Conservation (phyloP, 2,797 vertebrate species). For the Pseudochirops corinnae region DNA sequence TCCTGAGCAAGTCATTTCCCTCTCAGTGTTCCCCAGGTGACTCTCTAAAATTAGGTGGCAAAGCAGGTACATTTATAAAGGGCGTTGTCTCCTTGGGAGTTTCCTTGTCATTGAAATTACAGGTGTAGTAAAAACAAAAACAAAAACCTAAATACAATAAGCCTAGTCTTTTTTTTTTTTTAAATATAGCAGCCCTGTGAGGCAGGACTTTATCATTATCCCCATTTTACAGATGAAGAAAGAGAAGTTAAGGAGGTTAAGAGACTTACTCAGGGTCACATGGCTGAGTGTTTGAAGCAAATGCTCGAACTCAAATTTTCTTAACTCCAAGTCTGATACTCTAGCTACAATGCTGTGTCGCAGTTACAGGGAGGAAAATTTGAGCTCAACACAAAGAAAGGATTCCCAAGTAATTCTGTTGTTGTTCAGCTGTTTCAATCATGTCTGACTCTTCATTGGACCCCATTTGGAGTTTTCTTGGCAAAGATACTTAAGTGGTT, state of each 20-base stretch:
- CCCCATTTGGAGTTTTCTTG: background rate
- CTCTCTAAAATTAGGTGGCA: background rate
- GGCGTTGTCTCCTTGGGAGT: background rate
- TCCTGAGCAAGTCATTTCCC: background rate
- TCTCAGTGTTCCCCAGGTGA: background rate
- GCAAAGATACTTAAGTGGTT: background rate
- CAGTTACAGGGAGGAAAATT: background rate
- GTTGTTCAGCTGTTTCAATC: background rate
- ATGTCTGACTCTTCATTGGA: background rate
- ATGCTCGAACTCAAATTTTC: background rate
- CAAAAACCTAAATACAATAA: background rate
- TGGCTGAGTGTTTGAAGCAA: background rate
- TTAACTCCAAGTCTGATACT: background rate
- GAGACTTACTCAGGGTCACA: background rate
- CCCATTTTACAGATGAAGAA: background rate
- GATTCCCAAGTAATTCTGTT: background rate
- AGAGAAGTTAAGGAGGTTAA: background rate
- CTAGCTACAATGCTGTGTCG: background rate
- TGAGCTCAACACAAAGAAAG: background rate
- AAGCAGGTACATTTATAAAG: background rate
- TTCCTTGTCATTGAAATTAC: background rate
- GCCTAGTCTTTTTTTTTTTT: background rate
- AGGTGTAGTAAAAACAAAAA: background rate
- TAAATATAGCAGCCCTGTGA: background rate
- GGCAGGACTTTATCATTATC: background rate